Conservation (phyloP, 2,113 vertebrate species). For the Plecotus auritus region DNA sequence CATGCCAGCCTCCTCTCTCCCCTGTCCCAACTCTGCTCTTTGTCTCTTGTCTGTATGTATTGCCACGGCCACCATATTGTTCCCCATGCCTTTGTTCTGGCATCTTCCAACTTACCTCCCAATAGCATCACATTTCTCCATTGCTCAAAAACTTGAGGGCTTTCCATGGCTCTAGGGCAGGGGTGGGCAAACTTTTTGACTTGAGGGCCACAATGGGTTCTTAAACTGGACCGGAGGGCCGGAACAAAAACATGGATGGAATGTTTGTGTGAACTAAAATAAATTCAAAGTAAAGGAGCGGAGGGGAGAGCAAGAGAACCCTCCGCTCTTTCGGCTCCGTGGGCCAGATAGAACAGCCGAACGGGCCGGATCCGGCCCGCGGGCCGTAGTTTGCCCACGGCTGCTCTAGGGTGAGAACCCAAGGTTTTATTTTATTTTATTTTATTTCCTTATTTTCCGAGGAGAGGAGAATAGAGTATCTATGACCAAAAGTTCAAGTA, state of each 20-base stretch:
- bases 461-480: accelerated
- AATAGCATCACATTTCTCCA: not conserved
- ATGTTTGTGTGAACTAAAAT: too few species aligned
- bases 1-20: not conserved
- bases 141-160: not conserved
- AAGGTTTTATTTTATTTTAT: not conserved
- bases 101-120: not conserved
- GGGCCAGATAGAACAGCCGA: too few species aligned
- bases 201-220: too few species aligned
- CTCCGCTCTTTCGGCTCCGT: too few species aligned
- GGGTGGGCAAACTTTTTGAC: too few species aligned
- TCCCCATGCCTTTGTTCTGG: not conserved
- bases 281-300: too few species aligned
- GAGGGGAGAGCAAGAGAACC: too few species aligned
- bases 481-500: not conserved
- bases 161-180: not conserved
- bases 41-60: not conserved
- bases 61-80: not conserved
- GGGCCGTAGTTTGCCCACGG: too few species aligned
- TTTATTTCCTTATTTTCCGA: constrained; percentile 86
- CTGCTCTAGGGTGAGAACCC: not conserved
- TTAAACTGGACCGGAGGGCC: too few species aligned
- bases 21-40: not conserved
- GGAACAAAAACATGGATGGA: too few species aligned
- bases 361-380: too few species aligned